phyloP scores from a whole-genome alignment of 2,888 invertebrate genomes.

The Drosophila dives region DNA sequence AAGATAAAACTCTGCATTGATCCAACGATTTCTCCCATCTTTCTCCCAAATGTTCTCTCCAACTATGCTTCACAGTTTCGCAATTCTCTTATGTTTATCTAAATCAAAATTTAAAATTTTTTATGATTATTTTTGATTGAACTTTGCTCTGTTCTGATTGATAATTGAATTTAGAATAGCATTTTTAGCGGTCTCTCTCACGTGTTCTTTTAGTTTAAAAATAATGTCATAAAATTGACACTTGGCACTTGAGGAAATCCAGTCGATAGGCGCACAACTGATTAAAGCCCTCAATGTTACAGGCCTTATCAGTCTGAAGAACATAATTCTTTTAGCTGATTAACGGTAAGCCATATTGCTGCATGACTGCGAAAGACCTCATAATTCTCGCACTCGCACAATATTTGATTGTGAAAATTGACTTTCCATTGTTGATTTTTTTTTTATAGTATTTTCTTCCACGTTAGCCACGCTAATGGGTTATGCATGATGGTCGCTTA shows the following conservation, averaged over 20 bases:
- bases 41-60: neutral
- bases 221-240: constrained; percentile 1
- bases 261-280: constrained; percentile 21
- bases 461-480: constrained; percentile 46
- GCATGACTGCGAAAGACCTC: neutral
- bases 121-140: too few relatives aligned
- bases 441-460: neutral
- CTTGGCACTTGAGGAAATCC: constrained; percentile 24
- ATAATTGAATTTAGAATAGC: neutral
- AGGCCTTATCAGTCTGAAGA: constrained; percentile 38
- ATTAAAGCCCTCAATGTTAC: constrained; percentile 20
- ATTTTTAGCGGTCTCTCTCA: neutral
- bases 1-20: neutral
- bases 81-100: neutral
- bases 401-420: neutral
- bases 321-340: constrained; percentile 42
- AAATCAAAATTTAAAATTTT: neutral
- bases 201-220: neutral
- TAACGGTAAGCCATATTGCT: constrained; percentile 21
- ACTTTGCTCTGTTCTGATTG: neutral
- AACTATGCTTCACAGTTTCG: neutral
- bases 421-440: neutral
- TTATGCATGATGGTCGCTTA: constrained; percentile 45
- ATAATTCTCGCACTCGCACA: neutral
- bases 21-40: neutral